Conservation (phyloP, 2,888 invertebrate genomes). For the Matsumyia berberina region DNA sequence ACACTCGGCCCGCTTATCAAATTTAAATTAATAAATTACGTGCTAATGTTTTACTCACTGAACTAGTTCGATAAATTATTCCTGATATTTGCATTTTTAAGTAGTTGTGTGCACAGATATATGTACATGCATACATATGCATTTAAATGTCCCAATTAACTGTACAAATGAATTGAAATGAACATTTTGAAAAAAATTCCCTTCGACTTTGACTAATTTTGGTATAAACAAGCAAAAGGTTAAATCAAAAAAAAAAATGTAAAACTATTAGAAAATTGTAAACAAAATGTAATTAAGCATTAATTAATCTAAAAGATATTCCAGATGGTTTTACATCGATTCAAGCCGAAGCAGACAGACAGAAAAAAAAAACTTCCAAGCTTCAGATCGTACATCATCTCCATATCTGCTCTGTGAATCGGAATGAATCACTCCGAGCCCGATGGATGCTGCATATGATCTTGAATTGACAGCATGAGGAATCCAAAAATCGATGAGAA, state of each 20-base stretch:
- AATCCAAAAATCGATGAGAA: constrained; percentile 59
- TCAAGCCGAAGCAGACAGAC: constrained; percentile 6
- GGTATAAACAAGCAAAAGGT: no score
- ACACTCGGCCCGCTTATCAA: constrained; percentile 30
- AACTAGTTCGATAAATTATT: constrained; percentile 34
- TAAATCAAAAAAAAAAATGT: not conserved
- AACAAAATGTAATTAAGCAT: constrained; percentile 38
- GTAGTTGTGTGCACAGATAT: constrained; percentile 9
- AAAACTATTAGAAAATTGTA: constrained; percentile 32
- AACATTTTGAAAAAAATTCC: not conserved
- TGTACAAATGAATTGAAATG: not conserved
- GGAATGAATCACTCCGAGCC: constrained; percentile 68
- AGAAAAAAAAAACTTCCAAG: constrained; percentile 13
- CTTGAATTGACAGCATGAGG: constrained; percentile 74
- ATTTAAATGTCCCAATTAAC: not conserved
- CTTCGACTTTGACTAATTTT: constrained; percentile 4
- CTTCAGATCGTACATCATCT: constrained; percentile 69
- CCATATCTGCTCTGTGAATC: constrained; percentile 62
- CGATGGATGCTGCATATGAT: constrained; percentile 65
- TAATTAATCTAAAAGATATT: constrained; percentile 47
- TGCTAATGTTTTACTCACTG: constrained; percentile 47
- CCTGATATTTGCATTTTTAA: constrained; percentile 55
- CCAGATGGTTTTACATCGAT: constrained; percentile 36
- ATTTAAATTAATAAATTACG: constrained; percentile 58
- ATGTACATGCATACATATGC: not conserved